Percentiles rank a stretch among this genome's conserved stretches.
phyloP scores from a whole-genome alignment of 2,888 invertebrate genomes.

The Plebejus melissa region DNA sequence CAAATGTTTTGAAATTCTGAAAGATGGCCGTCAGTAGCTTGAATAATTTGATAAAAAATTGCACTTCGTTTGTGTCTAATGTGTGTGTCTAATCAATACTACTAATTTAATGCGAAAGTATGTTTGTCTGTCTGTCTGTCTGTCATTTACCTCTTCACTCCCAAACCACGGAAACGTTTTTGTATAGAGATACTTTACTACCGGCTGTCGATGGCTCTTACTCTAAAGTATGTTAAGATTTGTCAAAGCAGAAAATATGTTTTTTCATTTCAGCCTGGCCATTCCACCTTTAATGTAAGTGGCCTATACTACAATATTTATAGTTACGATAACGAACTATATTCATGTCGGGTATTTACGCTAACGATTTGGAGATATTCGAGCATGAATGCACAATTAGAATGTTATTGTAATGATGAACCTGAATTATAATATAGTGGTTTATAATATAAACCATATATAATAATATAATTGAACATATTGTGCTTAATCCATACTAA shows the following conservation, averaged over 20 bases:
- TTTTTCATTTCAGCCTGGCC: not conserved
- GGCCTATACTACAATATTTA: not conserved
- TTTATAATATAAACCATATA: too few species aligned
- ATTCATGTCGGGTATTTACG: slow-evolving; percentile 9
- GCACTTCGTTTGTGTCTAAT: not conserved
- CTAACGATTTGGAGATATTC: not conserved
- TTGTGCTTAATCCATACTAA: not conserved
- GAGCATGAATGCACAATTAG: not conserved
- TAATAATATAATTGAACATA: not conserved
- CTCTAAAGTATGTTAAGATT: not conserved
- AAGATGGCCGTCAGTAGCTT: not conserved
- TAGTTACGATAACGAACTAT: slow-evolving; percentile 7
- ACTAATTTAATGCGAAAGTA: too few species aligned
- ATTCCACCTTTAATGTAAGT: not conserved
- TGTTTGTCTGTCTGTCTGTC: not conserved
- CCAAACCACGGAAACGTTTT: too few species aligned
- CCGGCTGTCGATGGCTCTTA: too few species aligned
- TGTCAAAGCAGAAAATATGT: not conserved
- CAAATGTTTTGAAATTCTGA: not conserved
- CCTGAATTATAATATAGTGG: not conserved
- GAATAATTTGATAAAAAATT: not conserved
- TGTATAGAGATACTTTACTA: too few species aligned
- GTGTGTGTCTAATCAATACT: not conserved
- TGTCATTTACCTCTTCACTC: not conserved
- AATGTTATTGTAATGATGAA: not conserved